Evolutionary conservation across 2,888 invertebrate genomes (phyloP).

Genomic region (Phasia obesa): DNA sequence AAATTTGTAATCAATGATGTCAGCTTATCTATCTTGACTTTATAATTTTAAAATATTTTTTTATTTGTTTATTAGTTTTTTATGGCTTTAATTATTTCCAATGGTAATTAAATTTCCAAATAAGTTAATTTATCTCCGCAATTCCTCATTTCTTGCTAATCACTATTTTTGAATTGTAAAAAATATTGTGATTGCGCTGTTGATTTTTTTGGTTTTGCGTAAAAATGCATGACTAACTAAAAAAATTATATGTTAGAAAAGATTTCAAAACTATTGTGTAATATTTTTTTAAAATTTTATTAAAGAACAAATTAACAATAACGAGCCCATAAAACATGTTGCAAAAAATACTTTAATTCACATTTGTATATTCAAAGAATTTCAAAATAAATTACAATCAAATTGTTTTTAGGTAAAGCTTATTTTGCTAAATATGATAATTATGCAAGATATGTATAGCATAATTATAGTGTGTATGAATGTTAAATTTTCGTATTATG

Average conservation of each 20-base stretch:
- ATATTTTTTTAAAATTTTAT: not conserved
- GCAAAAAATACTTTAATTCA: no score
- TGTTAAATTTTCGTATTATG: no score
- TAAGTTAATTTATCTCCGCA: not conserved
- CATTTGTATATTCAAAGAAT: no score
- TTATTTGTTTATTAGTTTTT: slow-evolving; percentile 1
- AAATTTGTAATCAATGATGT: not conserved
- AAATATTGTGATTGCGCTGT: slow-evolving; percentile 7
- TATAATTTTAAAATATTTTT: not conserved
- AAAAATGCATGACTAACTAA: slow-evolving; percentile 12
- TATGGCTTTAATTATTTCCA: slow-evolving; percentile 5
- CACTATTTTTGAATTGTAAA: slow-evolving; percentile 33
- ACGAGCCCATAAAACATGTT: not conserved
- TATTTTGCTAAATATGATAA: no score
- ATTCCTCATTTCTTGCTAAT: slow-evolving; percentile 21
- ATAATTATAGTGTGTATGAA: no score
- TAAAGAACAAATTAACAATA: not conserved
- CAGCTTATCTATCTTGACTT: not conserved
- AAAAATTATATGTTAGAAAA: not conserved
- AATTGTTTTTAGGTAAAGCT: no score
- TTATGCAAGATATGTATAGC: no score
- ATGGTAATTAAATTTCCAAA: slow-evolving; percentile 26
- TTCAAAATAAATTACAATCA: no score
- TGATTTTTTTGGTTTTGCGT: slow-evolving; percentile 10
- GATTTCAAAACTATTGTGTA: slow-evolving; percentile 37